A percentile compares a stretch with the other conserved stretches of the same genome.
These are phyloP conservation scores for Hypotaenidia philippensis DNA, from an alignment of 2,797 vertebrate species.

Conservation along the genomic window DNA sequence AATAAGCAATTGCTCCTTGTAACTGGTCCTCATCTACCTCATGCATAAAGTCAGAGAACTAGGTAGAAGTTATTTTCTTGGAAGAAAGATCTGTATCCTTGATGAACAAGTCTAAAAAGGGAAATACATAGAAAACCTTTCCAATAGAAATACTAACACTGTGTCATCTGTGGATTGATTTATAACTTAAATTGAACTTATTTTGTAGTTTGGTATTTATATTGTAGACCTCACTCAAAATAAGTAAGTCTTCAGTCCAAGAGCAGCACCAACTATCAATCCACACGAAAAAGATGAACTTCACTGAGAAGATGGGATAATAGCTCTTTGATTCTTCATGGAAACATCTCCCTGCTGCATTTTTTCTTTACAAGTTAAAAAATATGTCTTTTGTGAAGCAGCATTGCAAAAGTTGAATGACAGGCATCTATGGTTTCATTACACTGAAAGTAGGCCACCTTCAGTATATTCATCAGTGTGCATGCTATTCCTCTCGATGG, in stretches of 20 bases:
- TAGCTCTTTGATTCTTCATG: background rate
- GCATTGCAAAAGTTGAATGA: background rate
- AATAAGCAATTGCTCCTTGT: background rate
- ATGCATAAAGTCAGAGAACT: background rate
- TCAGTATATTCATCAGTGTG: constrained; percentile 11
- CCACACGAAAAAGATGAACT: background rate
- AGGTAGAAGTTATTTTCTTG: background rate
- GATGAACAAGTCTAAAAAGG: background rate
- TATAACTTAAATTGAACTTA: background rate
- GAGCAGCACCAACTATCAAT: background rate
- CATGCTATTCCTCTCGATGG: background rate
- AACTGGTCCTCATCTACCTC: background rate
- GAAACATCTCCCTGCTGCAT: background rate
- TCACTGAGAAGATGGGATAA: background rate
- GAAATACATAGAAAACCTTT: background rate
- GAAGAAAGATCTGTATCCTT: background rate
- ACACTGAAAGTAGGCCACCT: constrained; percentile 1
- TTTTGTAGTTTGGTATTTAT: background rate
- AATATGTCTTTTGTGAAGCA: background rate
- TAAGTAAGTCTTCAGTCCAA: background rate
- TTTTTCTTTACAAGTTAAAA: background rate
- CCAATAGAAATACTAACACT: background rate
- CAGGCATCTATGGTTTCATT: background rate
- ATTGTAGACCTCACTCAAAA: background rate
- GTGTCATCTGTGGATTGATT: background rate